Evolutionary conservation across 2,113 vertebrate genomes (phyloP).

Genomic region (Irena cyanogastra): DNA sequence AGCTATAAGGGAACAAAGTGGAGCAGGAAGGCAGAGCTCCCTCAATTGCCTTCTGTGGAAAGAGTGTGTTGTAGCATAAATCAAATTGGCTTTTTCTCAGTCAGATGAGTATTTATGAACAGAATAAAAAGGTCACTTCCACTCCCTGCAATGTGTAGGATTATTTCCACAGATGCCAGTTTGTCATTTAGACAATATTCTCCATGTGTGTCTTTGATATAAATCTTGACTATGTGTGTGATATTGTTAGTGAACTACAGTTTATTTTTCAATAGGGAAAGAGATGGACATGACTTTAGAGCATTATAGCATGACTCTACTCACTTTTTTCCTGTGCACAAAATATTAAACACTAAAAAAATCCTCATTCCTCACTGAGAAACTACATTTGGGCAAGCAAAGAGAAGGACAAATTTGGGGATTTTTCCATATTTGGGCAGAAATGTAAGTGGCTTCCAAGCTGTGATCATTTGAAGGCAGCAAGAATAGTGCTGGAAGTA

Average conservation of each 20-base stretch:
- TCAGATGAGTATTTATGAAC: constrained; percentile 11
- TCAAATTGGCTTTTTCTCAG: constrained; percentile 32
- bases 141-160: neutral
- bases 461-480: neutral
- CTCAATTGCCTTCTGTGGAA: constrained; percentile 20
- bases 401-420: neutral
- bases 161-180: neutral
- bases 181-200: neutral
- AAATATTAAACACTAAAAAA: neutral
- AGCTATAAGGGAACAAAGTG: neutral
- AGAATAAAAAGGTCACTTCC: constrained; percentile 41
- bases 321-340: neutral
- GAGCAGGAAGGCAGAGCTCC: neutral
- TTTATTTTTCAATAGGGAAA: neutral
- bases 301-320: neutral
- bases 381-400: neutral
- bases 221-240: neutral
- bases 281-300: neutral
- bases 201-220: neutral
- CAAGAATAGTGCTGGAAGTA: neutral
- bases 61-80: neutral
- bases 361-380: neutral
- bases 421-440: neutral
- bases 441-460: neutral
- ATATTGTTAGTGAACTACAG: neutral